Conservation (phyloP, 2,888 invertebrate species). For the Eueremaeus valkanovi region DNA sequence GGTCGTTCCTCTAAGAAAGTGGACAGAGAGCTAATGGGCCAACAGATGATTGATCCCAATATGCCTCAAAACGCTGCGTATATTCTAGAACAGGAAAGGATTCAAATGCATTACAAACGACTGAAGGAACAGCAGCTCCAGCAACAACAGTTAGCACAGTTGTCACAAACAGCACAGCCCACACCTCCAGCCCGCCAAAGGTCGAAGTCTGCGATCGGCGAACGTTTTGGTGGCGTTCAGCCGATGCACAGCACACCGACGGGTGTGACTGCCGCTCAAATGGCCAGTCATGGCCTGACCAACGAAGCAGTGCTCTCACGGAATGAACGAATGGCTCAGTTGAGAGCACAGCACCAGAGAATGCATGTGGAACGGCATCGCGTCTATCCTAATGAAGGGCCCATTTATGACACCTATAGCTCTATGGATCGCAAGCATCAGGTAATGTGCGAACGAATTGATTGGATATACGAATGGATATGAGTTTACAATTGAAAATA, state of each 20-base stretch:
- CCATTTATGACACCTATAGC: slow-evolving; percentile 48
- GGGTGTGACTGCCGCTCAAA: neutral
- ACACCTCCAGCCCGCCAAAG: neutral
- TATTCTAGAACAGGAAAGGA: slow-evolving; percentile 48
- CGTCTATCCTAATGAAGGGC: slow-evolving; percentile 55
- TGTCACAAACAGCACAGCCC: slow-evolving; percentile 44
- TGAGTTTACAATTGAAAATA: too few relatives aligned
- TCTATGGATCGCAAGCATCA: slow-evolving; percentile 51
- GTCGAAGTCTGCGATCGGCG: slow-evolving; percentile 17
- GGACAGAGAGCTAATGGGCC: neutral
- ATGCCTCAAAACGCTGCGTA: slow-evolving; percentile 34
- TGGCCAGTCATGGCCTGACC: neutral
- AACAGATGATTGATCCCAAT: neutral
- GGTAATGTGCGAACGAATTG: neutral
- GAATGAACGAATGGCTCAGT: slow-evolving; percentile 56
- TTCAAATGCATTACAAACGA: slow-evolving; percentile 55
- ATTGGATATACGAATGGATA: neutral
- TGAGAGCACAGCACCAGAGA: slow-evolving; percentile 59
- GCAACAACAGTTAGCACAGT: slow-evolving; percentile 10
- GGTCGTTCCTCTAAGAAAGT: slow-evolving; percentile 14
- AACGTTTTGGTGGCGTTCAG: neutral
- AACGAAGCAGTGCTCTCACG: neutral
- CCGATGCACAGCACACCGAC: slow-evolving; percentile 20
- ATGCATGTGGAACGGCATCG: slow-evolving; percentile 60
- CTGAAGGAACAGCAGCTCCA: slow-evolving; percentile 52